Percentiles rank a stretch among this genome's conserved stretches.
These are phyloP conservation scores for Eucidaris tribuloides DNA, from an alignment of 35 echinoderm and acorn worm species.

Conservation along the genomic window DNA sequence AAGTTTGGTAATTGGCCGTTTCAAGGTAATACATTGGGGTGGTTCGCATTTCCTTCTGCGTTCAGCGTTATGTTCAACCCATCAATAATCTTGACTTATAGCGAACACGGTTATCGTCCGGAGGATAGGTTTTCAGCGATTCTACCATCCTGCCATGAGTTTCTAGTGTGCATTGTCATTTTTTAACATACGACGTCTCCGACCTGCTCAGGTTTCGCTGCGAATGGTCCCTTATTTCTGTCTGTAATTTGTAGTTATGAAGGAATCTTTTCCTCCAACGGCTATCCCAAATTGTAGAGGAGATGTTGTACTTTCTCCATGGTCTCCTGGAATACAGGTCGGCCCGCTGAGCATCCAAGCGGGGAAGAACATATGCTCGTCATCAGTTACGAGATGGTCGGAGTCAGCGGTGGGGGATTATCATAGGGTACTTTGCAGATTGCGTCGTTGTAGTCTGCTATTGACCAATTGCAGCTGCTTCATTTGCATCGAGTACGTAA, in stretches of 20 bases:
- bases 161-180: slow-evolving; percentile 26
- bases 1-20: too few relatives aligned
- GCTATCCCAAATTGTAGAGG: too few relatives aligned
- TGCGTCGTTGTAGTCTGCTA: slow-evolving; percentile 26
- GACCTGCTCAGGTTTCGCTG: slow-evolving; percentile 14
- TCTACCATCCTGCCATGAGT: slow-evolving; percentile 31
- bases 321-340: slow-evolving; percentile 15
- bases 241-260: background rate
- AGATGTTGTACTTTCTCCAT: too few relatives aligned
- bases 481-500: slow-evolving; percentile 55
- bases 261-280: slow-evolving; percentile 43
- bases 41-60: too few relatives aligned
- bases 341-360: background rate
- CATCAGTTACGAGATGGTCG: slow-evolving; percentile 66
- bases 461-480: slow-evolving; percentile 54
- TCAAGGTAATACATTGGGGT: too few relatives aligned
- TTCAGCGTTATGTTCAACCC: too few relatives aligned
- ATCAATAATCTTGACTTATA: too few relatives aligned
- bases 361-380: slow-evolving; percentile 14
- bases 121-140: too few relatives aligned
- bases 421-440: slow-evolving; percentile 34
- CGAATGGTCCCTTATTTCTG: slow-evolving; percentile 21
- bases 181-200: slow-evolving; percentile 54
- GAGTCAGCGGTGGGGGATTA: slow-evolving; percentile 41
- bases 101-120: too few relatives aligned